A percentile compares a stretch with the other conserved stretches of the same genome.
Evolutionary conservation across 2,113 vertebrate species (phyloP).

Genomic region (Galbula dea): DNA sequence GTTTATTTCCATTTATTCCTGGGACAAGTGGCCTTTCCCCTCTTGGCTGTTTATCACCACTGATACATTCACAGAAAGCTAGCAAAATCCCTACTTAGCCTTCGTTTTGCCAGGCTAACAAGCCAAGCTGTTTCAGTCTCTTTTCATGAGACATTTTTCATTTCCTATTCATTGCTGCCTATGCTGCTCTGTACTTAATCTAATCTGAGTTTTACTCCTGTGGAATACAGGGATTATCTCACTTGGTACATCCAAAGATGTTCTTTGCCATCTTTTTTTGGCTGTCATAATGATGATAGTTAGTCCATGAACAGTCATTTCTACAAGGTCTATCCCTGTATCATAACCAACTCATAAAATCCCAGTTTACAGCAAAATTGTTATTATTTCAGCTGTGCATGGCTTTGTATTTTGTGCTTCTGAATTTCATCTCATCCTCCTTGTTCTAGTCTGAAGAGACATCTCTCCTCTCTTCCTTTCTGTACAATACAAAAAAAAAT

Average conservation of each 20-base stretch:
- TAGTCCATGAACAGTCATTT: background rate
- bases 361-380: background rate
- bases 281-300: background rate
- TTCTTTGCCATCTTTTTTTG: background rate
- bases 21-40: background rate
- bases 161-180: background rate
- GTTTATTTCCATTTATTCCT: background rate
- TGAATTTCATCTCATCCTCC: background rate
- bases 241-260: background rate
- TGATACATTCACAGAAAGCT: background rate
- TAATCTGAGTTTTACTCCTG: background rate
- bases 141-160: background rate
- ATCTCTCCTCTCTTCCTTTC: background rate
- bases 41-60: background rate
- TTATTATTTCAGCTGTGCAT: background rate
- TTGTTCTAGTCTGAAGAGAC: background rate
- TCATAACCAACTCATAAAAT: background rate
- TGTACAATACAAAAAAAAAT: background rate
- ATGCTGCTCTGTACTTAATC: background rate
- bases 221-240: background rate
- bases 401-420: background rate
- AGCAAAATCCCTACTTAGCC: background rate
- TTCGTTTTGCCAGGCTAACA: constrained; percentile 6
- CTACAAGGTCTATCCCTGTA: background rate
- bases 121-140: background rate